Base-by-base conservation (phyloP, 2,113 vertebrate species). In the Engystomops pustulosus region DNA sequence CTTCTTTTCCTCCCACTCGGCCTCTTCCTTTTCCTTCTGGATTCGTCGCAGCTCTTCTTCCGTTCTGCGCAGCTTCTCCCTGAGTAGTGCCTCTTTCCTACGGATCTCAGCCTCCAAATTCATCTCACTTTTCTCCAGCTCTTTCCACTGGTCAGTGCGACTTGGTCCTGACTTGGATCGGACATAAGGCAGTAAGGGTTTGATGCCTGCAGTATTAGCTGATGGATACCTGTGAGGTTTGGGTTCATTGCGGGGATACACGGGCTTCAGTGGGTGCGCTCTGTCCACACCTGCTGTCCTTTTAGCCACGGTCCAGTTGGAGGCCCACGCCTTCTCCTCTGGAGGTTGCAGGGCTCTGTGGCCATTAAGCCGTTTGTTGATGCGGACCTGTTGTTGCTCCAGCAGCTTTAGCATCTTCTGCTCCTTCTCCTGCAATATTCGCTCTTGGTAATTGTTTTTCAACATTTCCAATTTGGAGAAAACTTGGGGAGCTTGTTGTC, bases 181-280 rank as follows among this genome's bases (percentile, higher is more conserved):
- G 27, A 38, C 71, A 36, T 44, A 17, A 23, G 70, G 38, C 3
- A 10, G n/a, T 1, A 18, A 1, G 12, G 0, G 11, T 5, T 53
- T 67, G 72, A 23, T 9, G 12, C 15, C 47, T 4, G 30, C 9
- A 3, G 14, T 9, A 8, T 14, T 75, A 74, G 47, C 41, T 32
- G 87, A 85, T 36, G 85, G 74, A 69, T 86, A 72, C 20, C 84
- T 55, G 30, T 76, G 44, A 0, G 49, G 1, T 12, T 23, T 81
- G 55, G 65, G 0, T 23, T 12, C 79, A 90, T 6, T 91, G 79
- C 83, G 91, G 85, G 93, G 89, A 81, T 82, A 86, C 62, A 97
- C 87, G 2, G 95, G 94, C 87, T 96, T 95, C 51, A 93, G 89
- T 9, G 93, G 94, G 87, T 95, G 92, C 0, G 93, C 89, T 47